Evolutionary conservation across 2,113 vertebrate genomes (phyloP).

Genomic region (Guaruba guarouba): DNA sequence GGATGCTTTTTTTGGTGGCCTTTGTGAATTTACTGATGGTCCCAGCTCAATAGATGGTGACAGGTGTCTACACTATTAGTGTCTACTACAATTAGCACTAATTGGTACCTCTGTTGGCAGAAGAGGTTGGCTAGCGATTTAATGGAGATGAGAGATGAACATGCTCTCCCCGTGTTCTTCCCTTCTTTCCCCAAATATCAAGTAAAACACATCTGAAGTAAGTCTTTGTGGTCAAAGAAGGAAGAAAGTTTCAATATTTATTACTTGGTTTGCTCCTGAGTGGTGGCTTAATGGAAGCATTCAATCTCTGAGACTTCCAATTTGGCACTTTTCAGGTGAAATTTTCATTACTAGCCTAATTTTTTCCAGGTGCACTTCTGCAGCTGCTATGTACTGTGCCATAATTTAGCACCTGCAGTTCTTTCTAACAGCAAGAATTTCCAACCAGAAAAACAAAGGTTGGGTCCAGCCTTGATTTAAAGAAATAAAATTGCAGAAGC

Average conservation of each 20-base stretch:
- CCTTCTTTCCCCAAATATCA: not conserved
- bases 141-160: conserved; percentile 29
- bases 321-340: conserved; percentile 68
- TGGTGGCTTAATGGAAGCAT: conserved; percentile 49
- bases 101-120: conserved; percentile 59
- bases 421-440: conserved; percentile 35
- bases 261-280: conserved; percentile 31
- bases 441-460: conserved; percentile 37
- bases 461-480: conserved; percentile 36
- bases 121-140: conserved; percentile 25
- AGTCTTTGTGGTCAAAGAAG: conserved; percentile 21
- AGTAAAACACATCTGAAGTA: conserved; percentile 24
- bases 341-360: conserved; percentile 66
- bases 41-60: conserved; percentile 56
- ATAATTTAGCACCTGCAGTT: conserved; percentile 66
- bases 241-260: conserved; percentile 46
- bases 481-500: not conserved
- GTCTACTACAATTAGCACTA: conserved; percentile 66
- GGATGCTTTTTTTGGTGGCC: conserved; percentile 37
- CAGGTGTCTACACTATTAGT: conserved; percentile 67
- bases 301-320: conserved; percentile 58
- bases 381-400: conserved; percentile 36
- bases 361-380: conserved; percentile 64
- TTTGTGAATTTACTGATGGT: conserved; percentile 49
- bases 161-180: not conserved